Conservation (phyloP, 2,888 invertebrate genomes). For the Dugesia japonica region DNA sequence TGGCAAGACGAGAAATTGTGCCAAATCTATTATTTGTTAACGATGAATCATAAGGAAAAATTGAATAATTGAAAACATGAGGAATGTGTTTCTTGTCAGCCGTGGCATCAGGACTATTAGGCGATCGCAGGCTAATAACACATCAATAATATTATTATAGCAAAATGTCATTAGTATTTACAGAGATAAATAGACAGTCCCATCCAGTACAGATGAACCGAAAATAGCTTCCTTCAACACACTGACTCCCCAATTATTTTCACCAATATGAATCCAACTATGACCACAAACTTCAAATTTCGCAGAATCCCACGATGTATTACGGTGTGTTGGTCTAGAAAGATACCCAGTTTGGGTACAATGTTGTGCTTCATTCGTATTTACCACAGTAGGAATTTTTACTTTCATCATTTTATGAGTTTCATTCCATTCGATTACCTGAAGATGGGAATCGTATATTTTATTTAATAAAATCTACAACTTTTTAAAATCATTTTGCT, state of each 20-base stretch:
- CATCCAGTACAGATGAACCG: not conserved
- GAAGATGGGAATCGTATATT: no score
- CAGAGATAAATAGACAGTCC: not conserved
- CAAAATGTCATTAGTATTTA: not conserved
- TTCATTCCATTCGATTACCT: slow-evolving; percentile 50
- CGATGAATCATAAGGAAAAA: slow-evolving; percentile 43
- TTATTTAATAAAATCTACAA: no score
- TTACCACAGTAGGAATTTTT: slow-evolving; percentile 49
- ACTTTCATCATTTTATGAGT: slow-evolving; percentile 50
- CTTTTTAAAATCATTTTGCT: no score
- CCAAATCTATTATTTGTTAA: not conserved
- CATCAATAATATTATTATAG: not conserved
- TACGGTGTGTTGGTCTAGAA: slow-evolving; percentile 49
- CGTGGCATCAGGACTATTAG: slow-evolving; percentile 50
- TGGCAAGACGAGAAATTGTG: not conserved
- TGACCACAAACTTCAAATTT: slow-evolving; percentile 52
- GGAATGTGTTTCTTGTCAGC: slow-evolving; percentile 48
- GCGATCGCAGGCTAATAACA: slow-evolving; percentile 46
- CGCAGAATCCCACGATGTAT: slow-evolving; percentile 52
- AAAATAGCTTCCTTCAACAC: slow-evolving; percentile 46
- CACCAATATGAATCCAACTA: slow-evolving; percentile 51
- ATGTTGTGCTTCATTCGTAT: slow-evolving; percentile 45
- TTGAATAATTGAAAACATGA: slow-evolving; percentile 49
- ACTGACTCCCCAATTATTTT: slow-evolving; percentile 49
- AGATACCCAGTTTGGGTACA: slow-evolving; percentile 51